phyloP scores from a whole-genome alignment of 2,888 invertebrate genomes.

The Dermolepida albohirtum region DNA sequence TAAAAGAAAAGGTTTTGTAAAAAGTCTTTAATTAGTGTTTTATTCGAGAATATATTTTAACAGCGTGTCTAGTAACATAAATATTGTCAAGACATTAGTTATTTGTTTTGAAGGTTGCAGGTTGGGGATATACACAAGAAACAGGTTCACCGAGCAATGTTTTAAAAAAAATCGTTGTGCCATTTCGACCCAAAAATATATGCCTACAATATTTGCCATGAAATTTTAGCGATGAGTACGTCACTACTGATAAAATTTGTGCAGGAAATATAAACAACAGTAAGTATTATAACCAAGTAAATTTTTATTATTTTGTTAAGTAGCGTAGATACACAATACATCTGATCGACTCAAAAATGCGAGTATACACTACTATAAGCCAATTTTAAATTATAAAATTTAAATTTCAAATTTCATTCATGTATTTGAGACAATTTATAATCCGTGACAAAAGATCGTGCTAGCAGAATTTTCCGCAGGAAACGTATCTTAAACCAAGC shows the following conservation, averaged over 20 bases:
- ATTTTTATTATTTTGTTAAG: not conserved
- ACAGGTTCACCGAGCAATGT: not conserved
- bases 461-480: no score
- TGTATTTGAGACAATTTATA: no score
- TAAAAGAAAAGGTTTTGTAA: no score
- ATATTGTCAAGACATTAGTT: no score
- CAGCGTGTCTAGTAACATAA: no score
- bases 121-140: not conserved
- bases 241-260: conserved; percentile 1
- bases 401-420: no score
- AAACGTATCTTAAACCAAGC: no score
- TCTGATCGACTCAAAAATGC: conserved; percentile 1
- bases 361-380: no score
- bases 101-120: not conserved
- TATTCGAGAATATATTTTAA: no score
- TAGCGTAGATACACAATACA: not conserved
- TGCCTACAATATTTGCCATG: not conserved
- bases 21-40: no score
- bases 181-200: not conserved
- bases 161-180: not conserved
- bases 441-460: no score
- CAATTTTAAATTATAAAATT: no score
- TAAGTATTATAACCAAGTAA: not conserved
- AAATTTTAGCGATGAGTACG: not conserved
- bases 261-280: not conserved